Evolutionary conservation across 2,888 invertebrate genomes (phyloP), one percentile per base, ranked within the genome.

Genomic region (Cantharis rufa): DNA sequence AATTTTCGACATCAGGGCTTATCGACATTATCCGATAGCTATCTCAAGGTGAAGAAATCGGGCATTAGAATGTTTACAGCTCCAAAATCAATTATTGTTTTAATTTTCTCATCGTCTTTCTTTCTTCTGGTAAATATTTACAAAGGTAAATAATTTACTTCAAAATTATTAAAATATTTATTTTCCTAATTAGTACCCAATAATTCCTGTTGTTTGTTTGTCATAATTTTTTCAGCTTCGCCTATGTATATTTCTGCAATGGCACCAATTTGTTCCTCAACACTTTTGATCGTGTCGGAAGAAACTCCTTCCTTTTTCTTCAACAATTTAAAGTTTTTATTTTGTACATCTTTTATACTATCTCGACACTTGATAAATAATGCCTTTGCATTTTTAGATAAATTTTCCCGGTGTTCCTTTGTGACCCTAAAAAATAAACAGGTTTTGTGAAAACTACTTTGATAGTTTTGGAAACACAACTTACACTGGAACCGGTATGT

Each of bases 321-420:
- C 0, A 94, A 86, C 83, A 91, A 92, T 83, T 93, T 95, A 0
- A 94, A 87, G 76, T 91, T 91, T 80, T 92, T 92, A 84, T 92
- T 94, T 85, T 96, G 95, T 0, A 94, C 89, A 78, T 95, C 93
- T 86, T 93, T 93, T 71, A 97, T 90, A 10, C 90, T 88, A 86
- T 95, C 94, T 84, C 94, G 93, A 80, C 95, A 94, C 87, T 94
- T 95, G 3, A 94, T 91, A 85, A 93, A 96, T 71, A 96, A 84
- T 0, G 90, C 89, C 88, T 96, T 97, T 0, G 98, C 98, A 90
- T 93, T 95, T 88, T 96, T 97, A 0, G 95, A 93, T 76, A 99
- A 89, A 77, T 91, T 92, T 88, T 98, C 98, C 81, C 98, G 90
- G 85, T 98, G 95, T 86, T 99, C 98, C 86, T 95, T 95, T 0